Conservation (phyloP, 2,888 invertebrate species). For the Chymomyza fuscimana region DNA sequence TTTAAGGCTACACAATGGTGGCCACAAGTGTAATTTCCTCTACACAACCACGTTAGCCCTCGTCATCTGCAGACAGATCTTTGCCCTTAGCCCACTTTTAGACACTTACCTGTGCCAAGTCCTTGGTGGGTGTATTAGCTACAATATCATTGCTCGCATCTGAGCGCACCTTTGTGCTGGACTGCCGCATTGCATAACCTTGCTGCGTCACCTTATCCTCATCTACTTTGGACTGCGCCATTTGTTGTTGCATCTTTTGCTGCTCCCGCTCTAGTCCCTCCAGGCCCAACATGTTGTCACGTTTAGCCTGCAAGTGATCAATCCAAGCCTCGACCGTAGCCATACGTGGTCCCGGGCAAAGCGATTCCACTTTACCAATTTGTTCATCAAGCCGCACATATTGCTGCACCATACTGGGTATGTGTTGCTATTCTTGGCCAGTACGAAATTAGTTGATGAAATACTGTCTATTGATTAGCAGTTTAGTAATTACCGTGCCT, state of each 20-base stretch:
- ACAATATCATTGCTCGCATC: conserved; percentile 51
- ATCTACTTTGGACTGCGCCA: neutral
- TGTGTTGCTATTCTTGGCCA: conserved; percentile 29
- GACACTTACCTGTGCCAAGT: conserved; percentile 72
- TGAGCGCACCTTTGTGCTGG: neutral
- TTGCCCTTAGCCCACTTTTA: neutral
- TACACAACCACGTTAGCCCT: neutral
- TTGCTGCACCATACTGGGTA: conserved; percentile 67
- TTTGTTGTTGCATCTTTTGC: conserved; percentile 12
- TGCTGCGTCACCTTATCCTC: conserved; percentile 16
- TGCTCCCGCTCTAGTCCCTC: conserved; percentile 44
- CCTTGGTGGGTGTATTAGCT: conserved; percentile 72
- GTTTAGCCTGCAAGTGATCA: conserved; percentile 75
- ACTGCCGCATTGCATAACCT: neutral
- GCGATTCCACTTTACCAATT: conserved; percentile 75
- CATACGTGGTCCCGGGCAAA: conserved; percentile 77
- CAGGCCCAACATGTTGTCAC: conserved; percentile 62
- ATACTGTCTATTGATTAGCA: conserved; percentile 8
- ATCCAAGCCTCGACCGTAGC: conserved; percentile 79
- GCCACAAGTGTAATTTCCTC: neutral
- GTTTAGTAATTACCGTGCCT: conserved; percentile 38
- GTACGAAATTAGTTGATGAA: conserved; percentile 16
- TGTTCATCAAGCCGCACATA: conserved; percentile 76
- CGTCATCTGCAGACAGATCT: neutral
- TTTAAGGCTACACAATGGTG: neutral